Evolutionary conservation across 2,113 vertebrate species (phyloP).

Genomic region (Mirza zaza): DNA sequence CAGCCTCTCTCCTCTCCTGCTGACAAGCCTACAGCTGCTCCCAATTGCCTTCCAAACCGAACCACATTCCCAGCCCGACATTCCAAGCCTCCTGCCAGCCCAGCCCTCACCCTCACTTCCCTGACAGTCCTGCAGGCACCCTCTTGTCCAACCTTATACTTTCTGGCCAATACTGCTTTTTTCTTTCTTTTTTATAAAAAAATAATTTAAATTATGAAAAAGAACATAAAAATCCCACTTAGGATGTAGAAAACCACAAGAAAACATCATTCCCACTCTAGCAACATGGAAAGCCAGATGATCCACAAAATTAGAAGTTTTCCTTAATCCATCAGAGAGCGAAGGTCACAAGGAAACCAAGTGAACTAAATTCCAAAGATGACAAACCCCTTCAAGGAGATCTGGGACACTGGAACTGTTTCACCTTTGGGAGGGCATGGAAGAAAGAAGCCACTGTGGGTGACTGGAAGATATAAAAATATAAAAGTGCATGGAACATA

Average conservation of each 20-base stretch:
- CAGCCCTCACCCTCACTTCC: background rate
- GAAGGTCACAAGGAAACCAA: background rate
- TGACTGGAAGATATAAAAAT: background rate
- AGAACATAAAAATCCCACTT: background rate
- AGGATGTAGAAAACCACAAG: background rate
- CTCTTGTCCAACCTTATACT: background rate
- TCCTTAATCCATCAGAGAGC: background rate
- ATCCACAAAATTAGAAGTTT: background rate
- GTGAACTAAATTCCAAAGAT: background rate
- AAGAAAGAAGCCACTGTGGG: background rate
- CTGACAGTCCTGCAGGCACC: background rate
- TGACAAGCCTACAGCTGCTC: background rate
- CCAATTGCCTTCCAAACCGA: background rate
- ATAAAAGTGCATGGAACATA: background rate
- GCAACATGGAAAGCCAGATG: background rate
- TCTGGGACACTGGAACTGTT: fast-evolving
- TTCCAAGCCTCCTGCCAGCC: background rate
- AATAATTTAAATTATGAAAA: background rate
- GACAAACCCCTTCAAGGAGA: background rate
- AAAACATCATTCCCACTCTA: background rate
- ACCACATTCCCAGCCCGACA: background rate
- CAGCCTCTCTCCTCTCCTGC: background rate
- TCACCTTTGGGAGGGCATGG: background rate
- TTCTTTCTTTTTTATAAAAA: background rate
- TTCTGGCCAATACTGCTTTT: background rate